Percentiles rank a stretch among this genome's conserved stretches.
These are phyloP conservation scores for Hanleya hanleyi DNA, from an alignment of 2,888 invertebrate species.

Conservation along the genomic window DNA sequence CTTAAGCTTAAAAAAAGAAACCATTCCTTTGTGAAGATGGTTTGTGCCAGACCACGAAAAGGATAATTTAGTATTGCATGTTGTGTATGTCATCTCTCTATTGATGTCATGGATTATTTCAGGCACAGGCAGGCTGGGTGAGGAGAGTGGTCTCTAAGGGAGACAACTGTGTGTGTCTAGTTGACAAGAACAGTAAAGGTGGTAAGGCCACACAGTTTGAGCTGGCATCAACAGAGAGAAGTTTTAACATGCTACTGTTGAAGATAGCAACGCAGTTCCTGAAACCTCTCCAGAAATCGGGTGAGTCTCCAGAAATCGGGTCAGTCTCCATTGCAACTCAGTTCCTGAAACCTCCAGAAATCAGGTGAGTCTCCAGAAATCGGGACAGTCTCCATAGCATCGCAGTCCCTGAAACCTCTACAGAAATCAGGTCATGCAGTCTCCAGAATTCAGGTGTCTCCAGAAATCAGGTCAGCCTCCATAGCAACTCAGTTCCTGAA, in stretches of 20 bases:
- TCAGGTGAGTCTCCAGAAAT: too few relatives aligned
- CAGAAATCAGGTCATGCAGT: constrained; percentile 40
- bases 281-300: constrained; percentile 55
- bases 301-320: constrained; percentile 15
- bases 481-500: constrained; percentile 57
- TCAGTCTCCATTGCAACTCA: too few relatives aligned
- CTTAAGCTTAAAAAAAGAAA: too few relatives aligned
- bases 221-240: constrained; percentile 62
- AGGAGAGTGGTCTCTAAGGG: constrained; percentile 67
- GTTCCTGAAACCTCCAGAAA: too few relatives aligned
- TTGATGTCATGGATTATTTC: too few relatives aligned
- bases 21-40: too few relatives aligned
- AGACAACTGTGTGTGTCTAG: constrained; percentile 62
- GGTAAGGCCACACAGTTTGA: constrained; percentile 61
- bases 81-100: too few relatives aligned
- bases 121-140: constrained; percentile 62
- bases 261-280: constrained; percentile 55
- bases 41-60: too few relatives aligned
- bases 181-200: constrained; percentile 45
- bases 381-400: too few relatives aligned
- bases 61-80: too few relatives aligned
- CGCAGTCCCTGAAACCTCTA: constrained; percentile 61
- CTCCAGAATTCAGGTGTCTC: too few relatives aligned
- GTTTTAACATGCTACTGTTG: constrained; percentile 60
- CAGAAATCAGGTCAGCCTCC: too few relatives aligned